Base-by-base conservation (phyloP, 1,140 invertebrate species). In the Bradysia coprophila region DNA sequence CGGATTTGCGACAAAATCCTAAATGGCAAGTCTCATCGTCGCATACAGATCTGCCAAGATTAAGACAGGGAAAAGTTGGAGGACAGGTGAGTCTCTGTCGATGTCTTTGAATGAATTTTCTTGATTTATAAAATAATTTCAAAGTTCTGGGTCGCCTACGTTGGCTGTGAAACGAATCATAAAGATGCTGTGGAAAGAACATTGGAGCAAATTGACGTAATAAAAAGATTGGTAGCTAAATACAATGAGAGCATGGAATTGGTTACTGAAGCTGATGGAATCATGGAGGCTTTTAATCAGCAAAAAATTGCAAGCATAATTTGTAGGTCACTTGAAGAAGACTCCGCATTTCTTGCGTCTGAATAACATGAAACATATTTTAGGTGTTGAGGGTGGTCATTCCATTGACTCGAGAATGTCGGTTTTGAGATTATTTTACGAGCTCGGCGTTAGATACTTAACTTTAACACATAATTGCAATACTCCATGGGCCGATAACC, bases 121-220 rank as follows among this genome's bases (percentile, higher is more conserved):
- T n/a, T n/a, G n/a, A n/a, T n/a, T n/a, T n/a, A n/a, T n/a, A n/a
- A n/a, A n/a, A n/a, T 9, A 36, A 11, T 36, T 36, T 11, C 6
- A 6, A n/a, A 38, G 28, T 43, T 43, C 38, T 37, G 74, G 74
- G 83, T 80, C 16, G 79, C 78, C 15, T 89, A 84, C 58, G 79
- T 80, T 41, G 73, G 75, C 8, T 89, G 84, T 58, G 70, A 71
- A 34, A 69, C 78, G 10, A 76, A 82, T 53, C 72, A 79, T 57
- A 68, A 76, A 50, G 81, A 87, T 55, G 81, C 81, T 16, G 80
- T 85, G 40, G 76, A 84, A 52, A 63, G 80, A 45, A 78, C 80
- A 6, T 61, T 89, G 39, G 83, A 87, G 55, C 83, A 87, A 56
- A 78, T 86, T 50, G 84, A 88, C 58, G 72, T 84, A 43, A 85